These are phyloP conservation scores for Drosophila dunni DNA, from an alignment of 1,140 invertebrate genomes.

Conservation along the genomic window DNA sequence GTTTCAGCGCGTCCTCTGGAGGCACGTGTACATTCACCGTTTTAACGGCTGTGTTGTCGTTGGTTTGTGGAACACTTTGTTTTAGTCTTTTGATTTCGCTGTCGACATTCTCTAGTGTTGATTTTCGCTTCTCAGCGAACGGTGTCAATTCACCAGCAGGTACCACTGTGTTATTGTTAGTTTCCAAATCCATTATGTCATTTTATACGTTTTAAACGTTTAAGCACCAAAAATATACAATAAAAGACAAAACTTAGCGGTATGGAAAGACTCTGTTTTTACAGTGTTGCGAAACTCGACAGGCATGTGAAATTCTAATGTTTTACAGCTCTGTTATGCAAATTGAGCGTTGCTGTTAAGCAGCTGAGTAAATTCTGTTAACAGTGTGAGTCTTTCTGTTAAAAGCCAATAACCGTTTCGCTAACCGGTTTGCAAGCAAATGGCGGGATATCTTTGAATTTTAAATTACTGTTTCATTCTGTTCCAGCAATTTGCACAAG, in stretches of 20 bases:
- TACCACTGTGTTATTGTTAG: slow-evolving; percentile 48
- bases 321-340: neutral
- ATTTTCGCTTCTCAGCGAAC: slow-evolving; percentile 34
- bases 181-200: slow-evolving; percentile 52
- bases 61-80: neutral
- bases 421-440: neutral
- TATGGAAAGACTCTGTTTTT: slow-evolving; percentile 1
- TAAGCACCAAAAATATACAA: neutral
- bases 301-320: neutral
- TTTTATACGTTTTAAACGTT: slow-evolving; percentile 24
- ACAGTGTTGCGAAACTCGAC: slow-evolving; percentile 16
- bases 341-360: neutral
- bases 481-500: no score
- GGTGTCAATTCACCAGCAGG: slow-evolving; percentile 3
- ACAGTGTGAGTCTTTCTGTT: neutral
- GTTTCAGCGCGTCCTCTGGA: neutral
- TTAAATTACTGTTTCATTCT: neutral
- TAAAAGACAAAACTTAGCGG: slow-evolving; percentile 34
- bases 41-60: neutral
- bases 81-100: slow-evolving; percentile 49
- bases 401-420: slow-evolving; percentile 1
- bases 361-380: neutral
- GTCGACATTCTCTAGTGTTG: slow-evolving; percentile 4
- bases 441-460: neutral
- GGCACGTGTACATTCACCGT: slow-evolving; percentile 6